phyloP scores from a whole-genome alignment of 2,797 vertebrate species.

The Sebastes oblongus region DNA sequence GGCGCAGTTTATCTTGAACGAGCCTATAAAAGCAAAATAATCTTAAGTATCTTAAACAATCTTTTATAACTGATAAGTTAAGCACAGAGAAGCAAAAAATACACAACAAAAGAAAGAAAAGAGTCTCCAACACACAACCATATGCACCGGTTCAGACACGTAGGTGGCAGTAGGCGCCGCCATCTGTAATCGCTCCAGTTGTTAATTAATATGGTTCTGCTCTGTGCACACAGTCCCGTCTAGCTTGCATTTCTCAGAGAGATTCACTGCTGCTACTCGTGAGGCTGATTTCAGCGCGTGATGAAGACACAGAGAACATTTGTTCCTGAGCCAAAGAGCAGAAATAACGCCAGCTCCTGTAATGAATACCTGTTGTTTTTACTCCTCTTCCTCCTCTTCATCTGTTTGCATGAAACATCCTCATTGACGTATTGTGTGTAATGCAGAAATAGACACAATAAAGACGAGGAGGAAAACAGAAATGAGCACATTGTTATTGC shows the following conservation, averaged over 20 bases:
- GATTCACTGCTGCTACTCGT: not conserved
- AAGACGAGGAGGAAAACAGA: not conserved
- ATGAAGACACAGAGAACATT: slow-evolving; percentile 6
- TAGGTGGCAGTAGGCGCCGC: not conserved
- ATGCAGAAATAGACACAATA: not conserved
- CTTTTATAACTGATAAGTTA: no score
- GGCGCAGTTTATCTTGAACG: no score
- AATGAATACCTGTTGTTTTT: slow-evolving; percentile 22
- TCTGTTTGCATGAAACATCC: not conserved
- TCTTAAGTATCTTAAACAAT: not conserved
- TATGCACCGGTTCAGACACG: not conserved
- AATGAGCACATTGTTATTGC: not conserved
- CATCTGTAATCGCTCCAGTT: not conserved
- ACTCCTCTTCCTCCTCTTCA: not conserved
- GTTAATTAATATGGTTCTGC: slow-evolving; percentile 22
- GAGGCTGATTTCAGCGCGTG: not conserved
- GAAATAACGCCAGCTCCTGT: not conserved
- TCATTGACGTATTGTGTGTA: not conserved
- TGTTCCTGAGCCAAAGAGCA: slow-evolving; percentile 5
- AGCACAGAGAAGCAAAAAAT: not conserved
- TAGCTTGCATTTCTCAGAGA: slow-evolving; percentile 4
- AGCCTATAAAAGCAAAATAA: not conserved
- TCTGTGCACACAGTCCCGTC: not conserved
- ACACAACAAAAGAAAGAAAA: not conserved
- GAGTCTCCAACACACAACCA: not conserved